Evolutionary conservation across 2,113 vertebrate genomes (phyloP).

Genomic region (Sula dactylatra): DNA sequence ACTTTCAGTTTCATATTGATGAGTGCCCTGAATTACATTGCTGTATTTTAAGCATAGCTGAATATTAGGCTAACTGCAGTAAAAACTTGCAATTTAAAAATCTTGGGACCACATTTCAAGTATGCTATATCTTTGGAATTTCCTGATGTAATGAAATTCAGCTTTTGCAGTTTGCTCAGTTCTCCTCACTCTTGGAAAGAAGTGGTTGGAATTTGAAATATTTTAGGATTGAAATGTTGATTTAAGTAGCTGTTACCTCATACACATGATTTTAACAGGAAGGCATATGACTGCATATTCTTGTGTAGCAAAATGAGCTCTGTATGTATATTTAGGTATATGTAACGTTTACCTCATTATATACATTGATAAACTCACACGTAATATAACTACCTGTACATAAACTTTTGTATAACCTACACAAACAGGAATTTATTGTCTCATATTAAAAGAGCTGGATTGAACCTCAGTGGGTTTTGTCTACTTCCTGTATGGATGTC

Average conservation of each 20-base stretch:
- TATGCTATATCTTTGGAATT: neutral
- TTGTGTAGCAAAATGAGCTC: neutral
- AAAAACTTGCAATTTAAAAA: neutral
- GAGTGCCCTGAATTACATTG: neutral
- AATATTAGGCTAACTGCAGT: neutral
- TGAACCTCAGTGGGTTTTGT: neutral
- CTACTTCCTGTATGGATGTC: neutral
- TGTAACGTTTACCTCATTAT: neutral
- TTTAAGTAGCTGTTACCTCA: neutral
- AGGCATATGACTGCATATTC: neutral
- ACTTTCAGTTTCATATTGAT: neutral
- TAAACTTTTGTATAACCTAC: neutral
- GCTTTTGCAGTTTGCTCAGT: neutral
- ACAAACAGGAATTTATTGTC: neutral
- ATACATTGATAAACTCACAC: neutral
- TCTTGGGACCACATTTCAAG: neutral
- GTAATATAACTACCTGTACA: neutral
- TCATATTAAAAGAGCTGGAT: neutral
- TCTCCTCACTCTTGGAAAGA: neutral
- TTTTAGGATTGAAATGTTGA: neutral
- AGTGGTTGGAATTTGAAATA: neutral
- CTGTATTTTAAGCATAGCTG: neutral
- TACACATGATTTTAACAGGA: neutral
- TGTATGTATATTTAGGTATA: neutral
- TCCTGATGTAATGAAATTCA: neutral